Evolutionary conservation across 92 coral and sea anemone species (phyloP), one percentile per base, ranked within the genome.

Genomic region (Virgularia gustaviana): DNA sequence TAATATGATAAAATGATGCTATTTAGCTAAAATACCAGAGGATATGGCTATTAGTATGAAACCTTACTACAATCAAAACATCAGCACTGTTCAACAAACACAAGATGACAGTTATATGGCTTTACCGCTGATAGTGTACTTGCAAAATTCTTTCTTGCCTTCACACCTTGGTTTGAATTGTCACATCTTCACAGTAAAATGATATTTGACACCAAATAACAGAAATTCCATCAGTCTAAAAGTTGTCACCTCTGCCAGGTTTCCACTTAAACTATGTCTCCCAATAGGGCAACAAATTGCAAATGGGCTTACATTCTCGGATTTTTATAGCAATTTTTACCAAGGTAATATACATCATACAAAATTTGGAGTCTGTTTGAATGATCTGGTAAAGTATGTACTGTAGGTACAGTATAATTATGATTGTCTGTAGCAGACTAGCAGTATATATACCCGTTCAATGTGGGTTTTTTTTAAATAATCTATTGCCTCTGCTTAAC

Each of bases 171-270:
- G 3, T 52, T 22, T 22, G 28, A 22, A 15, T 52, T 12, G 28
- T 52, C 3, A 47, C 58, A 22, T 11, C 58, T 52, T 15, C 75
- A 51, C 59, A 49, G 45, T 68, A 32, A 0, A 49, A 22, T 68
- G 75, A 68, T 31, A 68, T 49, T 35, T 51, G 75, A 68, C 44
- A 68, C 61, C 75, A 34, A 36, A 68, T 68, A 68, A 68, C 51
- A 68, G 32, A 68, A 68, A 68, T 68, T 31, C 75, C 75, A 66
- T 20, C 33, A 52, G 16, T 45, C 47, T 27, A 49, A 30, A 43
- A 30, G 61, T 49, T 49, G 61, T 68, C 75, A 68, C 56, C 72
- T 65, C 44, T 4, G 28, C 58, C 43, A 38, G 23, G 10, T 27
- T 30, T 68, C 33, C 24, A 27, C 31, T 49, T 68, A 15, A 28